phyloP scores from a whole-genome alignment of 2,888 invertebrate genomes.

The Spodoptera exigua region DNA sequence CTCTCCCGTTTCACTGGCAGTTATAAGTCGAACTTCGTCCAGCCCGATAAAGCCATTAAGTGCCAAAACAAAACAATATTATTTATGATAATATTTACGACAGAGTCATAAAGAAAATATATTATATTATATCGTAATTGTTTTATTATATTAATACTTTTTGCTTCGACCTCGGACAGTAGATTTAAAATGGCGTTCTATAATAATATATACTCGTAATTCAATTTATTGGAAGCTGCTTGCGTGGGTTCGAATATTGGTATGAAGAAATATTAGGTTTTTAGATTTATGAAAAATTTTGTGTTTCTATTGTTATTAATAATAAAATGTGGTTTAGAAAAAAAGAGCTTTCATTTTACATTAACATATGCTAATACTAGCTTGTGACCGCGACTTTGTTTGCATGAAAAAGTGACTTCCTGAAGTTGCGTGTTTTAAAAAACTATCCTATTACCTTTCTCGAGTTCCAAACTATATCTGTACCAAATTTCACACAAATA shows the following conservation, averaged over 20 bases:
- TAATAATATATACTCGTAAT: slow-evolving; percentile 10
- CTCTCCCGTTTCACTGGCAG: slow-evolving; percentile 15
- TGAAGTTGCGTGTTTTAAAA: too few relatives aligned
- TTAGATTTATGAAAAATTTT: neutral
- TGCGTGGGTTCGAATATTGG: neutral
- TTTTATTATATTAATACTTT: slow-evolving; percentile 34
- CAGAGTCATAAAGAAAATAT: slow-evolving; percentile 36
- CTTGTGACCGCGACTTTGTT: too few relatives aligned
- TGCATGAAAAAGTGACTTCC: too few relatives aligned
- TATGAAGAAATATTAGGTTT: slow-evolving; percentile 24
- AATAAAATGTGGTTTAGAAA: too few relatives aligned
- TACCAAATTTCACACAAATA: too few relatives aligned
- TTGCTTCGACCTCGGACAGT: slow-evolving; percentile 1
- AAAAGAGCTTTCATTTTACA: too few relatives aligned
- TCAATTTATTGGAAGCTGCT: slow-evolving; percentile 17
- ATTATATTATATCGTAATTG: slow-evolving; percentile 45
- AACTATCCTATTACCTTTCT: too few relatives aligned
- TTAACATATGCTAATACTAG: too few relatives aligned
- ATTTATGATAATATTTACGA: slow-evolving; percentile 49
- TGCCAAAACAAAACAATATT: slow-evolving; percentile 41
- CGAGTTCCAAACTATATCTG: too few relatives aligned
- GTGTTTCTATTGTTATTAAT: too few relatives aligned
- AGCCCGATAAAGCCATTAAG: slow-evolving; percentile 35
- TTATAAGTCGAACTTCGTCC: slow-evolving; percentile 35
- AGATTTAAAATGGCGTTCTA: slow-evolving; percentile 30